phyloP scores from a whole-genome alignment of 2,113 vertebrate species.

The Hypanus sabinus region DNA sequence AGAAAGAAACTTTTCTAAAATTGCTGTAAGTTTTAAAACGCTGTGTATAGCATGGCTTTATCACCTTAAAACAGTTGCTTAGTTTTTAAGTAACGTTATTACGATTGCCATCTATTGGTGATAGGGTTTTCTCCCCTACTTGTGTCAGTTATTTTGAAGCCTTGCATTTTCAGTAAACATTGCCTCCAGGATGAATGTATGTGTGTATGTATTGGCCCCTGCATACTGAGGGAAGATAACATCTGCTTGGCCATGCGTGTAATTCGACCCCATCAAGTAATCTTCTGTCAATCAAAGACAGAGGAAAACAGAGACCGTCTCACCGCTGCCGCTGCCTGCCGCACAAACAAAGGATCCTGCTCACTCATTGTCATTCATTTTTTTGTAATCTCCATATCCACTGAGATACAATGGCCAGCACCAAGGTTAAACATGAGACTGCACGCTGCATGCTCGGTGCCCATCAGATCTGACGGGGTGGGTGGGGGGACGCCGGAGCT shows the following conservation, averaged over 20 bases:
- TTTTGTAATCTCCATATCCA: background rate
- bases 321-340: constrained; percentile 36
- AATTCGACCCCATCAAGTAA: constrained; percentile 22
- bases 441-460: background rate
- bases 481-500: background rate
- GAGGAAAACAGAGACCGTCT: constrained; percentile 39
- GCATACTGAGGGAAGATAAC: background rate
- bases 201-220: background rate
- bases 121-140: background rate
- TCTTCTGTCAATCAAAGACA: constrained; percentile 42
- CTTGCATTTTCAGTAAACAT: background rate
- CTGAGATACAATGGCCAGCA: background rate
- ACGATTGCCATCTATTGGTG: background rate
- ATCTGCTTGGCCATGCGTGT: constrained; percentile 17
- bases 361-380: background rate
- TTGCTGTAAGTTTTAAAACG: background rate
- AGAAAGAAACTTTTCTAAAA: background rate
- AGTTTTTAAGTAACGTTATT: background rate
- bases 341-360: constrained; percentile 16
- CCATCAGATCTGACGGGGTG: background rate
- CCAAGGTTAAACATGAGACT: background rate
- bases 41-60: background rate
- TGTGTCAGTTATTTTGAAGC: background rate
- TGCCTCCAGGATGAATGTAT: background rate
- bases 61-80: too few relatives aligned